Conservation (phyloP, 2,113 vertebrate species). For the Lynx canadensis region DNA sequence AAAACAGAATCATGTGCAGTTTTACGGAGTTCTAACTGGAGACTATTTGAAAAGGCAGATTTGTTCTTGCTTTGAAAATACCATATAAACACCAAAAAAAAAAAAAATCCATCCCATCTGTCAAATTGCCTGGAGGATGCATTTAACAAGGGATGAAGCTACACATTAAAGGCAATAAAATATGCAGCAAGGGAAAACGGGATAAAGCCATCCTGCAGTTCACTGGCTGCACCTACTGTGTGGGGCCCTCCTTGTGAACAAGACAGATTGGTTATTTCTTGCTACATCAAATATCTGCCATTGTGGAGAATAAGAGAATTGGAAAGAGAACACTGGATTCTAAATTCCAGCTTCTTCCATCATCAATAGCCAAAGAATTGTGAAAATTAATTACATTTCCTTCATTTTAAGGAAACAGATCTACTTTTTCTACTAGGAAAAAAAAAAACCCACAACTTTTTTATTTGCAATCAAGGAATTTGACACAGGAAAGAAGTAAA, state of each 20-base stretch:
- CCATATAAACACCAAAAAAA: not conserved
- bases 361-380: constrained; percentile 7
- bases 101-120: constrained; percentile 42
- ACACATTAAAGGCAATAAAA: constrained; percentile 63
- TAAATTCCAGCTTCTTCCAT: not conserved
- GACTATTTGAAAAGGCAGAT: constrained; percentile 44
- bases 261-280: constrained; percentile 9
- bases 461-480: not conserved
- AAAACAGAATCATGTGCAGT: not conserved
- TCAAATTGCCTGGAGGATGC: constrained; percentile 58
- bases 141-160: constrained; percentile 65
- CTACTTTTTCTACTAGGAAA: not conserved
- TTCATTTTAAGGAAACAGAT: not conserved
- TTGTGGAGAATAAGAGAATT: not conserved
- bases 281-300: not conserved
- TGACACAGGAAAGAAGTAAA: not conserved
- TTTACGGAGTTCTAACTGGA: constrained; percentile 36
- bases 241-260: constrained; percentile 4
- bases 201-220: constrained; percentile 41
- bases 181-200: constrained; percentile 48
- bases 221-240: constrained; percentile 42
- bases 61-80: constrained; percentile 70
- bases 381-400: constrained; percentile 30
- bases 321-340: not conserved
- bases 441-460: not conserved